Evolutionary conservation across 92 coral and sea anemone species (phyloP).

Genomic region (Galaxea fascicularis): DNA sequence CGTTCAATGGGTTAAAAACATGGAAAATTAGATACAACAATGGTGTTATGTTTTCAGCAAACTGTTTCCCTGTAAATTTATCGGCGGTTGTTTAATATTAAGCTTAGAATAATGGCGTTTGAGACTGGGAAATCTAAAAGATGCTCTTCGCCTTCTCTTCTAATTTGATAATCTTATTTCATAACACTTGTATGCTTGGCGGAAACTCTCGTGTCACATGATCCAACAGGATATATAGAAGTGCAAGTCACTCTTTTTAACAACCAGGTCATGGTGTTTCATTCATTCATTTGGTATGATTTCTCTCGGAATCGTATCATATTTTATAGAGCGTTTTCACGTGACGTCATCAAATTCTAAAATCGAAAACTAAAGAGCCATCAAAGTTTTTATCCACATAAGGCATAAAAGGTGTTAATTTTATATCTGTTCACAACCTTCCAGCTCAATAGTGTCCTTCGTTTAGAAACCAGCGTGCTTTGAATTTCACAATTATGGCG

Average conservation of each 20-base stretch:
- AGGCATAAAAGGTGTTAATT: too few relatives aligned
- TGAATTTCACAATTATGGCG: too few relatives aligned
- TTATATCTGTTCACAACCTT: too few relatives aligned
- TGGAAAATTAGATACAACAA: neutral
- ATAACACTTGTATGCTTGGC: constrained; percentile 25
- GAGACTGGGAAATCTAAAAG: neutral
- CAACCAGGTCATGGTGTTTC: neutral
- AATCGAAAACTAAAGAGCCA: too few relatives aligned
- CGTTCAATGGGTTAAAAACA: neutral
- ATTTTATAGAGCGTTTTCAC: too few relatives aligned
- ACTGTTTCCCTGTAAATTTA: neutral
- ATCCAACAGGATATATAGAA: neutral
- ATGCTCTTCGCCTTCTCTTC: neutral
- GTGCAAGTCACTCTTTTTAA: neutral
- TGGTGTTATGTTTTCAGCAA: too few relatives aligned
- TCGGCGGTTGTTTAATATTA: neutral
- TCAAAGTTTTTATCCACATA: too few relatives aligned
- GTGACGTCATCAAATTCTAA: too few relatives aligned
- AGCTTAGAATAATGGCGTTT: neutral
- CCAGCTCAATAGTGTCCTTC: too few relatives aligned
- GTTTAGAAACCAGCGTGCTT: too few relatives aligned
- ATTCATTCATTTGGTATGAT: neutral
- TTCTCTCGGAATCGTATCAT: too few relatives aligned
- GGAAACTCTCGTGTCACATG: constrained; percentile 18
- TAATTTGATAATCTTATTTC: constrained; percentile 47